Base-by-base conservation (phyloP, 2,888 invertebrate species). In the Crepidodera aurea region DNA sequence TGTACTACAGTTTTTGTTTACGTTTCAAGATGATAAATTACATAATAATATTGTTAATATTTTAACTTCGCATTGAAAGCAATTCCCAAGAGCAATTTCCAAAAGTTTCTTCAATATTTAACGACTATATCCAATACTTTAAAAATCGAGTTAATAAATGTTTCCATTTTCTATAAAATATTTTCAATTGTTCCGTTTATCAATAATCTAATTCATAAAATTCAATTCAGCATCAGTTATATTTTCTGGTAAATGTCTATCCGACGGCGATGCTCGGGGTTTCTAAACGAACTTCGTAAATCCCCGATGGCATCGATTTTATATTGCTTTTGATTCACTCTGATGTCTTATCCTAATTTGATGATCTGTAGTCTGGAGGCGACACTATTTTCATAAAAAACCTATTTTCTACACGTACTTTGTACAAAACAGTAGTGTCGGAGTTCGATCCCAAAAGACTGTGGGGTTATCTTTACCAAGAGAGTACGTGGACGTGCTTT, bases 341-440 rank as follows among this genome's bases (percentile, higher is more conserved):
- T 27, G 25, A 22, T 46, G 46, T 25, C 46, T 42, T 42, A 42
- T 42, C 42, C 42, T 51, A 51, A 51, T 51, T 22, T 51, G 51
- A 18, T 51, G 34, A 51, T 51, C 19, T 37, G 51, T 51, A 51
- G 51, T 51, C 51, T 19, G 19, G 10, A 51, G 51, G 19, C 51
- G 12, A 22, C 51, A 37, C 19, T 37, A 51, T 51, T 51, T 51
- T 51, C 32, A 51, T 51, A 51, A 51, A 51, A 51, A 51, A 34
- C 51, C 51, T 51, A 34, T 51, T 34, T 51, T 51, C 51, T 34
- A 37, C 51, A 51, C 51, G 51, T 51, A 51, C 18, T 32, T 34
- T 51, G 19, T 51, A 51, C 34, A 37, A 51, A 34, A 51, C 19
- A 18, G 18, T 51, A 50, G 50, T 29, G 50, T 50, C 32, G 29